Base-by-base conservation (phyloP, 2,888 invertebrate species). In the Meliscaeva auricollis region DNA sequence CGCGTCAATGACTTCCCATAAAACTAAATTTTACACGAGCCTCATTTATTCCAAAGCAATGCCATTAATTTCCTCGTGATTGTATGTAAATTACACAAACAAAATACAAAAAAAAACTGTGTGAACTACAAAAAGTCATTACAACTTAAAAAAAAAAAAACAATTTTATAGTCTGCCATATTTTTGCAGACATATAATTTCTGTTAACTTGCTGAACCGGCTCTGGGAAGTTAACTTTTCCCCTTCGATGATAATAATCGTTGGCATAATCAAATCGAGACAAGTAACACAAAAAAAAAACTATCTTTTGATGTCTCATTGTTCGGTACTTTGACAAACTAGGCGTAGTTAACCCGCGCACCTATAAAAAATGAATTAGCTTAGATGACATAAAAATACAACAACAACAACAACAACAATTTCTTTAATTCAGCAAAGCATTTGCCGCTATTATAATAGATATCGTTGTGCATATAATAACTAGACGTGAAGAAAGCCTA, bases 291-390 rank as follows among this genome's bases (percentile, higher is more conserved):
- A 17, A 15, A 11, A 26, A 56, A 60, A 32, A 44, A 30, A 46
- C 4, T 62, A 4, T 52, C 32, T 46, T 44, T 35, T 13, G 3
- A 13, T 22, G 48, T 13, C 30, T 62, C 41, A 60, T 62, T 72
- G 70, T 48, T 80, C 20, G 70, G 69, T 38, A 50, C 30, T 81
- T 50, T 48, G 62, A 64, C 68, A 77, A 70, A 56, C 46, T 54
- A 68, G 79, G 48, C 74, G 60, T 75, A 38, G 44, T 66, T 32
- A 74, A 69, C 62, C 46, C 38, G 56, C 44, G 68, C 26, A 69
- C 64, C 69, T 74, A 79, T 68, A 46, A 66, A 48, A 83, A 82
- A 66, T 81, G 58, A 77, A 74, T 77, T 81, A 46, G 48, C 76
- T 81, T 81, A 73, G 46, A 82, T 68, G 72, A 64, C 72, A 22